Percentiles rank a stretch among this genome's conserved stretches.
Evolutionary conservation across 1,140 invertebrate species (phyloP).

Genomic region (Drosophila guanche): DNA sequence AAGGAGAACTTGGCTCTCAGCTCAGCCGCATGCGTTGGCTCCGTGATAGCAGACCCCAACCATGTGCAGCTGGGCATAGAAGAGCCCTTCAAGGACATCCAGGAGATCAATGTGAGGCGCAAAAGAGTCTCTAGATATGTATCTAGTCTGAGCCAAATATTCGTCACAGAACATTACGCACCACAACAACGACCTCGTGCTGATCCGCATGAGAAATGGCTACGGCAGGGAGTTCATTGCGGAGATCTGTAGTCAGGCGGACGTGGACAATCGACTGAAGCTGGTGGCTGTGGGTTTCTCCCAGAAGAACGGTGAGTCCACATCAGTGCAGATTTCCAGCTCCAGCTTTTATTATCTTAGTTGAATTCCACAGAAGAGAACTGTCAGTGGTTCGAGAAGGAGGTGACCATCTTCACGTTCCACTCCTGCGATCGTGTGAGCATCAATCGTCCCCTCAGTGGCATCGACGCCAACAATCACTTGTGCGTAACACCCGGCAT

Average conservation of each 20-base stretch:
- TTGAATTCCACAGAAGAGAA: not conserved
- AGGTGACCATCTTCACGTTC: too few species aligned
- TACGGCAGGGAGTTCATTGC: too few species aligned
- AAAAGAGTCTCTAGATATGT: not conserved
- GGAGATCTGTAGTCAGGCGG: too few species aligned
- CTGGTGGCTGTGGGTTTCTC: slow-evolving; percentile 5
- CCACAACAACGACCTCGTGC: not conserved
- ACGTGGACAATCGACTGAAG: not conserved
- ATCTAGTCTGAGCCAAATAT: not conserved
- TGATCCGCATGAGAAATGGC: not conserved
- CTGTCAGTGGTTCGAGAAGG: not conserved
- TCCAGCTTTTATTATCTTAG: too few species aligned
- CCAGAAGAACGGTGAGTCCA: not conserved
- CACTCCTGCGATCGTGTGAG: too few species aligned
- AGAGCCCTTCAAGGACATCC: not conserved
- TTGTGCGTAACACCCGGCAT: not conserved
- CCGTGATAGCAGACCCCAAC: not conserved
- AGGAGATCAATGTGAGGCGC: not conserved
- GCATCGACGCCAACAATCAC: not conserved
- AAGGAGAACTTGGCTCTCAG: not conserved
- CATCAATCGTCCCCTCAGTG: not conserved
- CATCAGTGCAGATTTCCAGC: too few species aligned
- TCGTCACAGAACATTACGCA: too few species aligned
- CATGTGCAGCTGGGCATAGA: not conserved
- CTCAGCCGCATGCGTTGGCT: not conserved